Base-by-base conservation (phyloP, 1,140 invertebrate genomes). In the Bombus superbus region DNA sequence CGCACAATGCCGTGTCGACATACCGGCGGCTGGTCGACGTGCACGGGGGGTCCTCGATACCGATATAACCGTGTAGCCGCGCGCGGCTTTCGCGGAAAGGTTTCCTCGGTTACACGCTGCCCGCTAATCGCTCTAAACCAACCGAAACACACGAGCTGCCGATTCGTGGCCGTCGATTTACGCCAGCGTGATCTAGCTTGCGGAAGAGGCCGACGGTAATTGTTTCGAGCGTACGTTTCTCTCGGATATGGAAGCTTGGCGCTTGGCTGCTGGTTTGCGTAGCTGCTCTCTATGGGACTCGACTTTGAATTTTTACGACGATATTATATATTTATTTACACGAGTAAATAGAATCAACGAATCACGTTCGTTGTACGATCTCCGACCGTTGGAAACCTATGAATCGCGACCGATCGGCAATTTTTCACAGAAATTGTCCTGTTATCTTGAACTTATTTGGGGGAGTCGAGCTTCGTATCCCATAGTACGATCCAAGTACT, bases 21-120 rank as follows among this genome's bases (percentile, higher is more conserved):
- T 81, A 76, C 35, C 74, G 59, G 57, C 64, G 83, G 72, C 69
- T 71, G 64, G 83, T 89, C 81, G 47, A 77, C 74, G 78, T 80
- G 79, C 72, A 57, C 69, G 57, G 81, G 64, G 82, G 57, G 59
- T 68, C 75, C 32, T 28, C 81, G 88, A 35, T 75, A 82, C 68
- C 68, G 83, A 73, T 81, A 81, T 64, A 81, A 53, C 62, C 38
- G 42, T 64, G 68, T 73, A 64, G 3, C 75, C 13, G 35, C 42
- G 78, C n/a, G 57, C 78, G 68, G 88, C n/a, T 89, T 89, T 86
- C 85, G 85, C 66, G 73, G 81, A 89, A 90, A 90, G 88, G 76
- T 89, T 87, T 25, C 88, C 74, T 77, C 85, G 88, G 81, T 89
- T 86, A 89, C 88, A 89, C 87, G 88, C 64, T 86, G 87, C 66